phyloP scores from a whole-genome alignment of 1,140 invertebrate species.

The Ceratoteleas bidentatus region DNA sequence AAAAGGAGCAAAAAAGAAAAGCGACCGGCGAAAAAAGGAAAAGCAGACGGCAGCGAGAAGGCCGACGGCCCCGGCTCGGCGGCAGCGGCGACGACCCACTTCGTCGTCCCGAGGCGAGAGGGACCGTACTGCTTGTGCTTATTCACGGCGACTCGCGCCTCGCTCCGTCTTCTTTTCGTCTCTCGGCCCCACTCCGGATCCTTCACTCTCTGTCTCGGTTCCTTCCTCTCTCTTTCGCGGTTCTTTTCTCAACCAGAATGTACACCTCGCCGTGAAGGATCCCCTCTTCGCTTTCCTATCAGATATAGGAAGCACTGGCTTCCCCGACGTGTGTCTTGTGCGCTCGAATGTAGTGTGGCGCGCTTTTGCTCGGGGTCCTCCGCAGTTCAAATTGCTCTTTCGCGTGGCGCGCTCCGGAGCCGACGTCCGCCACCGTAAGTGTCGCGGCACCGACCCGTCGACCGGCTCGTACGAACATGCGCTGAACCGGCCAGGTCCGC shows the following conservation, averaged over 20 bases:
- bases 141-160: constrained; percentile 37
- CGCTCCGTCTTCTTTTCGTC: constrained; percentile 56
- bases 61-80: constrained; percentile 72
- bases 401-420: constrained; percentile 48
- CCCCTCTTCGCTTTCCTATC: constrained; percentile 63
- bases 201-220: constrained; percentile 42
- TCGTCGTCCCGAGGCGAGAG: constrained; percentile 74
- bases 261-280: constrained; percentile 53
- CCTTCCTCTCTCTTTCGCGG: constrained; percentile 48
- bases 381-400: constrained; percentile 68
- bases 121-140: constrained; percentile 69
- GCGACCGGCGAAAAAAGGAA: constrained; percentile 7
- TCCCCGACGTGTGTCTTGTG: constrained; percentile 67
- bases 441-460: background rate
- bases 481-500: background rate
- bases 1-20: constrained; percentile 20
- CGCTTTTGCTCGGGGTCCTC: constrained; percentile 65
- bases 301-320: constrained; percentile 68
- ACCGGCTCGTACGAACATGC: too few species aligned
- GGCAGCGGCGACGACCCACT: constrained; percentile 74
- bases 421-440: constrained; percentile 5
- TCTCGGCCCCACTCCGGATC: constrained; percentile 39
- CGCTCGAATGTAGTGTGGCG: constrained; percentile 66
- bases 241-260: constrained; percentile 62
- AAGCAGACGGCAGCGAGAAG: constrained; percentile 57